Base-by-base conservation (phyloP, 1,140 invertebrate species). In the Homalodisca vitripennis region DNA sequence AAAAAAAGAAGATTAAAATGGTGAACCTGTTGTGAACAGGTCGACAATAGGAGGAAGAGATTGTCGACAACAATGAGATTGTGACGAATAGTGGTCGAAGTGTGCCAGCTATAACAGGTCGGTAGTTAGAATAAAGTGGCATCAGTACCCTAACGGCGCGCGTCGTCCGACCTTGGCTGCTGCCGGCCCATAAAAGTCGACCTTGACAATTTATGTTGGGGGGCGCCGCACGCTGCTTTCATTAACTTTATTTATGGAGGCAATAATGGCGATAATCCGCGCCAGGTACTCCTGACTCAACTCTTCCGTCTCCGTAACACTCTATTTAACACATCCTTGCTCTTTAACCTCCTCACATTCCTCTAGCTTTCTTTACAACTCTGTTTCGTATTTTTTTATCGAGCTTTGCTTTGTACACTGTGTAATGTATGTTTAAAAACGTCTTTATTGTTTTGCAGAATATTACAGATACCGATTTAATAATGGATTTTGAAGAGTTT, bases 131-230 rank as follows among this genome's bases (percentile, higher is more conserved):
- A n/a, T n/a, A 20, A 3, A 6, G 34, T 20, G 48, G 48, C 48
- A 51, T 51, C 48, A 51, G 3, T 51, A 51, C 17, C 48, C 34
- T 22, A 14, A 51, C 48, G 48, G 48, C 48, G n/a, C n/a, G n/a
- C n/a, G n/a, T n/a, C n/a, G n/a, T n/a, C n/a, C n/a, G n/a, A n/a
- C n/a, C n/a, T n/a, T n/a, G n/a, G n/a, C n/a, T n/a, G n/a, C 48
- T 51, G 17, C 14, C 14, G 22, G 22, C 48, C 48, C 48, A 51
- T 51, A 51, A 51, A 51, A 51, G 48, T 51, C 48, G 48, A 51
- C 48, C 48, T 51, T 51, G 48, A 51, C 48, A 51, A 51, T 51
- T 51, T 51, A 51, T 51, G 48, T 51, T 6, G 48, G 48, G 48
- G 48, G 48, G 22, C 48, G 48, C 48, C 48, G 48, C 48, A 51